Conservation (phyloP, 2,888 invertebrate species). For the Xestia c-nigrum region DNA sequence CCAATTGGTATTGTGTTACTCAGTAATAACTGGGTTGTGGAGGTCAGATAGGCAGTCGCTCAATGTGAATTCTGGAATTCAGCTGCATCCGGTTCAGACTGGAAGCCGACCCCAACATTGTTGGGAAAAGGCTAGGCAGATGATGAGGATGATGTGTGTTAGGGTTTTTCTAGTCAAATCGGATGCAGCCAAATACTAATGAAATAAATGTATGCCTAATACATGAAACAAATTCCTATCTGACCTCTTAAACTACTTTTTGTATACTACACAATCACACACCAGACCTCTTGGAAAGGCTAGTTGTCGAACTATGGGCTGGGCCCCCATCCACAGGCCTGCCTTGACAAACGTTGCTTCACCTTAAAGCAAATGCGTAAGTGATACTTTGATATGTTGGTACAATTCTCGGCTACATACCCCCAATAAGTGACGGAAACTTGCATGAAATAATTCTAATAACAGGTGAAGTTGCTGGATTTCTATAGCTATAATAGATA, state of each 20-base stretch:
- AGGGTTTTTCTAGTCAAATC: neutral
- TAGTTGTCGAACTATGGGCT: neutral
- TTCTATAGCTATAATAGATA: neutral
- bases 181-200: neutral
- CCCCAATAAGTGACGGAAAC: neutral
- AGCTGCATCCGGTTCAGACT: too few species aligned
- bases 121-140: too few species aligned
- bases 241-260: neutral
- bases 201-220: too few species aligned
- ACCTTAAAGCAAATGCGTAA: neutral
- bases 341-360: neutral
- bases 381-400: neutral
- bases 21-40: too few species aligned
- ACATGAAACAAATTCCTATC: neutral
- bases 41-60: too few species aligned
- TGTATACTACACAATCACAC: neutral
- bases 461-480: neutral
- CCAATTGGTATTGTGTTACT: too few species aligned
- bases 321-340: neutral
- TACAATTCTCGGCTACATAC: neutral
- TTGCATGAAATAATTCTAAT: neutral
- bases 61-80: too few species aligned
- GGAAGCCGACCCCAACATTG: too few species aligned
- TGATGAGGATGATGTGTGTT: neutral
- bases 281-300: neutral